These are phyloP conservation scores for Parazoanthus darwini DNA, from an alignment of 92 coral and sea anemone species.

Conservation along the genomic window DNA sequence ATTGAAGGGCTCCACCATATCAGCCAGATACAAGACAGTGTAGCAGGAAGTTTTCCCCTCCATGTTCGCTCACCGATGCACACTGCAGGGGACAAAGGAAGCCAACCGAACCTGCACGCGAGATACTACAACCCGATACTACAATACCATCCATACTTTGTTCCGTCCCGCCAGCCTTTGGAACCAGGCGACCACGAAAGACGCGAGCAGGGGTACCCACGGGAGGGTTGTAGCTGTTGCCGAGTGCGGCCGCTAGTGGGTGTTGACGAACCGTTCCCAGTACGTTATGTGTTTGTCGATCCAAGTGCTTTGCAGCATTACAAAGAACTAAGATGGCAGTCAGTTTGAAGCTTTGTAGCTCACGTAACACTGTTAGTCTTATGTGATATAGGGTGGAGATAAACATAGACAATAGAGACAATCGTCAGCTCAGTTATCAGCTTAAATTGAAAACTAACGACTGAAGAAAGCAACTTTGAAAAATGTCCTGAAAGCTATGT, in stretches of 20 bases:
- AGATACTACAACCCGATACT: constrained; percentile 13
- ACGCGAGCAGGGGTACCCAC: constrained; percentile 27
- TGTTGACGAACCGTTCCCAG: constrained; percentile 9
- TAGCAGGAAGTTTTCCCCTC: background rate
- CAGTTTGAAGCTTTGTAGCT: background rate
- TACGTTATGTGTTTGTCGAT: constrained; percentile 33
- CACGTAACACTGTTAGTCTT: background rate
- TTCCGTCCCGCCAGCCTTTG: constrained; percentile 12
- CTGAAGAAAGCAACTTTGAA: background rate
- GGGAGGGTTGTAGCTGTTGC: constrained; percentile 45
- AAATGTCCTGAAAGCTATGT: no score
- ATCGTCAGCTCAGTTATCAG: background rate
- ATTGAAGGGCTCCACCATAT: background rate
- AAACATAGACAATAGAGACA: background rate
- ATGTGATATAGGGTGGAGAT: background rate
- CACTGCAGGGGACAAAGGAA: constrained; percentile 13
- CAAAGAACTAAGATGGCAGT: constrained; percentile 55
- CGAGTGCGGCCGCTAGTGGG: constrained; percentile 11
- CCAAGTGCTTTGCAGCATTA: constrained; percentile 35
- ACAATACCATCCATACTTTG: constrained; percentile 34
- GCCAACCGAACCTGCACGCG: background rate
- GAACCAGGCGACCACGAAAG: constrained; percentile 6
- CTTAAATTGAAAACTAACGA: background rate
- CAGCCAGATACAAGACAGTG: constrained; percentile 1
- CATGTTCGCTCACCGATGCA: constrained; percentile 17